Conservation (phyloP, 2,797 vertebrate species). For the Peromyscus aztecus region DNA sequence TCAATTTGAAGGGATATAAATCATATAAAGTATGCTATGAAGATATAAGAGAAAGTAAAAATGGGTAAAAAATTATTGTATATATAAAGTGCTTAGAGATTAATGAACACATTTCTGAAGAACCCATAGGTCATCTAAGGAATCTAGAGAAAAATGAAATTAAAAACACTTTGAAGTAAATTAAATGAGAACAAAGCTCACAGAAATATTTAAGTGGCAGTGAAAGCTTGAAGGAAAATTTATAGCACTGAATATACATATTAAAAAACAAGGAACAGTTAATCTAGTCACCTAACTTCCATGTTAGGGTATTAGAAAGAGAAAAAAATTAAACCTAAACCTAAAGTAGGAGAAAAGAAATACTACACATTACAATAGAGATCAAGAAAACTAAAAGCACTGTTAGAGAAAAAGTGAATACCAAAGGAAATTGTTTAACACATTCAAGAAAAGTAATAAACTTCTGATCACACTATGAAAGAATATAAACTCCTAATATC, state of each 20-base stretch:
- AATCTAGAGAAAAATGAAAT: neutral
- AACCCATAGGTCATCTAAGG: neutral
- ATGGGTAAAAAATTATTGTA: neutral
- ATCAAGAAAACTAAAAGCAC: neutral
- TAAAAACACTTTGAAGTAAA: neutral
- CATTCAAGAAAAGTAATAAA: neutral
- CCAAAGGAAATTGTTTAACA: neutral
- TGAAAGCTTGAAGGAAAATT: neutral
- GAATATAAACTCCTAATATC: neutral
- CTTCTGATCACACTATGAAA: neutral
- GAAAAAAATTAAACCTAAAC: neutral
- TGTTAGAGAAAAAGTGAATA: neutral
- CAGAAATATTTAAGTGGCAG: neutral
- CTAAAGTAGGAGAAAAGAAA: neutral
- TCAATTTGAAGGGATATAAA: neutral
- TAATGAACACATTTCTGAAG: neutral
- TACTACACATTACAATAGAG: neutral
- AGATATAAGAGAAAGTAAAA: neutral
- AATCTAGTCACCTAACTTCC: neutral
- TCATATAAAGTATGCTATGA: neutral
- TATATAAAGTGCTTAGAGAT: neutral
- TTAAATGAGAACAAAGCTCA: neutral
- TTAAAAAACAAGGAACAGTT: neutral
- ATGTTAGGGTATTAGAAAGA: neutral
- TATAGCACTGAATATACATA: neutral